These are phyloP conservation scores for Steinernema hermaphroditum DNA, from an alignment of 2,888 invertebrate species.

Conservation along the genomic window DNA sequence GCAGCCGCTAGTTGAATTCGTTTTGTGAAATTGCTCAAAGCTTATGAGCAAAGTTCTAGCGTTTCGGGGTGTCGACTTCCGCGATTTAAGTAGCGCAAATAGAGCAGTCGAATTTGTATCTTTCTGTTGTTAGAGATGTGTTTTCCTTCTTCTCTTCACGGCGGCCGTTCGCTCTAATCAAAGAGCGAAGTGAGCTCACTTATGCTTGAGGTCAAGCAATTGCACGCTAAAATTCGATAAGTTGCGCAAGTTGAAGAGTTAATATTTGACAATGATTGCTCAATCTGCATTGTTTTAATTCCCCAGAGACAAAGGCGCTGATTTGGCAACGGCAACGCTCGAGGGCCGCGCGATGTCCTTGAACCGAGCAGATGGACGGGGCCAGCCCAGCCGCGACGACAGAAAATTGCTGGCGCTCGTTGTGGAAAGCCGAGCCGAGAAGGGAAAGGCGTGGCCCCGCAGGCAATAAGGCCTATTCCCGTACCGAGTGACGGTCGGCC, in stretches of 20 bases:
- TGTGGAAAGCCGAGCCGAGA: conserved; percentile 17
- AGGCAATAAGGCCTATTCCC: conserved; percentile 27
- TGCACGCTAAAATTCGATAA: conserved; percentile 4
- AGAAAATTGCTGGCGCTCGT: conserved; percentile 11
- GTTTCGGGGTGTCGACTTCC: too few species aligned
- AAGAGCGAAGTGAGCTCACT: neutral
- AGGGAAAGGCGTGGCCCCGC: conserved; percentile 25
- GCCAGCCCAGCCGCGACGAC: conserved; percentile 22
- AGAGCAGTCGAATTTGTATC: too few species aligned
- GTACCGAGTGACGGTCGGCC: conserved; percentile 20
- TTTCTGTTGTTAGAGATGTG: neutral
- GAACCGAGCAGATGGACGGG: conserved; percentile 30
- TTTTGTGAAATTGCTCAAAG: too few species aligned
- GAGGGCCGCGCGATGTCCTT: conserved; percentile 23
- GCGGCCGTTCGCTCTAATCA: neutral
- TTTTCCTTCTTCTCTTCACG: neutral
- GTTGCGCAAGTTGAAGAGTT: neutral
- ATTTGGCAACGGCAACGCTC: conserved; percentile 9
- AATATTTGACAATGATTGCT: conserved; percentile 6
- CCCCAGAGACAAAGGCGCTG: conserved; percentile 4
- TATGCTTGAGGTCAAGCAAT: neutral
- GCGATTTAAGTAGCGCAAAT: too few species aligned
- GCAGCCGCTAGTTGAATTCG: too few species aligned
- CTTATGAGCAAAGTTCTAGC: too few species aligned
- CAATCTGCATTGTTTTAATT: conserved; percentile 26